Evolutionary conservation across 2,797 vertebrate species (phyloP).

Genomic region (Synanceia verrucosa): DNA sequence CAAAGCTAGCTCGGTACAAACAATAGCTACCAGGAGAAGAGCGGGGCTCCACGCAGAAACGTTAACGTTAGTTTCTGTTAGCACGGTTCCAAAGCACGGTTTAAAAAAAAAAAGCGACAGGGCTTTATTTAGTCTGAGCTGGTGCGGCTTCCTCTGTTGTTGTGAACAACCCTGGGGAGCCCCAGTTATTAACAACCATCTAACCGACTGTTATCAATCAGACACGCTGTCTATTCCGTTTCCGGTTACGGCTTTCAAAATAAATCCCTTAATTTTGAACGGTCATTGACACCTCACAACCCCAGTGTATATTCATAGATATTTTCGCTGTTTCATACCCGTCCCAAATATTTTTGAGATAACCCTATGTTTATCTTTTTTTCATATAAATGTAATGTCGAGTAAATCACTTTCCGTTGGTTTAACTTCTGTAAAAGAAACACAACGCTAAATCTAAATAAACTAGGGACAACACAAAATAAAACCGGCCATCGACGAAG

Average conservation of each 20-base stretch:
- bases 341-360: neutral
- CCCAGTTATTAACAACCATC: constrained; percentile 61
- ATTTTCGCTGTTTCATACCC: neutral
- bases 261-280: neutral
- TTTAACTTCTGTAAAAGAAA: neutral
- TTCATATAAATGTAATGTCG: neutral
- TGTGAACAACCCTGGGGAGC: constrained; percentile 69
- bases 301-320: neutral
- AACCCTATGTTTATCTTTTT: neutral
- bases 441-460: neutral
- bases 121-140: constrained; percentile 48
- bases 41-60: constrained; percentile 1
- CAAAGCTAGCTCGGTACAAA: constrained; percentile 64
- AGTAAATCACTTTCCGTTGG: neutral
- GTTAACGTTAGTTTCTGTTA: constrained; percentile 26
- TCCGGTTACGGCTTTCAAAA: constrained; percentile 50
- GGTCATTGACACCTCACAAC: no score
- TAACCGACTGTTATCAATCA: constrained; percentile 10
- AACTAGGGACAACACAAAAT: no score
- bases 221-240: fast-evolving
- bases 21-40: constrained; percentile 29
- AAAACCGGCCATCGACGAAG: no score
- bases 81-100: constrained; percentile 28
- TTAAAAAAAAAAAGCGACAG: constrained; percentile 25
- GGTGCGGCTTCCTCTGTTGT: constrained; percentile 67